Conservation (phyloP, 2,113 vertebrate genomes). For the Cervus canadensis region DNA sequence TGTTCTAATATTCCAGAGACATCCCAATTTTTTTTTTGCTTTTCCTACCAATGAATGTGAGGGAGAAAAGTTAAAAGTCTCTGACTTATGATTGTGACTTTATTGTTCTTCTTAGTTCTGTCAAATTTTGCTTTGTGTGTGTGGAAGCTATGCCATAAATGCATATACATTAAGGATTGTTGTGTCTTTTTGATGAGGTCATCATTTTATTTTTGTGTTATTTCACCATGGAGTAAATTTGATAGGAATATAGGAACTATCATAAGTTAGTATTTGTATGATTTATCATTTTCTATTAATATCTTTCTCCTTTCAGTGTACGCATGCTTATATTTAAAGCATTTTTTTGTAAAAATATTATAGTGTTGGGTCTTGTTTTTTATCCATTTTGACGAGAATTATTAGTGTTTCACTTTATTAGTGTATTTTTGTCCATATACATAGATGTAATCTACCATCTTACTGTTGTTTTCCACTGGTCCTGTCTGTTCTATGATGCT, state of each 20-base stretch:
- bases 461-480: not conserved
- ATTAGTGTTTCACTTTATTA: not conserved
- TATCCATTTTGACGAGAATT: not conserved
- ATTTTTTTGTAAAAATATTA: not conserved
- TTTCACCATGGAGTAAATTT: not conserved
- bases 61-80: not conserved
- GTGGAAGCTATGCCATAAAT: not conserved
- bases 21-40: not conserved
- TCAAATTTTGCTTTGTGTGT: not conserved
- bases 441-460: not conserved
- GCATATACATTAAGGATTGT: not conserved
- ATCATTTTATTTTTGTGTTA: not conserved
- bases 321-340: not conserved
- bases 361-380: not conserved
- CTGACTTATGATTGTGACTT: not conserved
- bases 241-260: not conserved
- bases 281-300: not conserved
- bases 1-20: not conserved
- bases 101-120: not conserved
- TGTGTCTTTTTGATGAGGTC: no score
- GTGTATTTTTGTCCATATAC: not conserved
- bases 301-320: not conserved
- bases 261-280: not conserved
- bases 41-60: not conserved
- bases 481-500: not conserved